Conservation (phyloP, 2,797 vertebrate species). For the Garrulus glandarius region DNA sequence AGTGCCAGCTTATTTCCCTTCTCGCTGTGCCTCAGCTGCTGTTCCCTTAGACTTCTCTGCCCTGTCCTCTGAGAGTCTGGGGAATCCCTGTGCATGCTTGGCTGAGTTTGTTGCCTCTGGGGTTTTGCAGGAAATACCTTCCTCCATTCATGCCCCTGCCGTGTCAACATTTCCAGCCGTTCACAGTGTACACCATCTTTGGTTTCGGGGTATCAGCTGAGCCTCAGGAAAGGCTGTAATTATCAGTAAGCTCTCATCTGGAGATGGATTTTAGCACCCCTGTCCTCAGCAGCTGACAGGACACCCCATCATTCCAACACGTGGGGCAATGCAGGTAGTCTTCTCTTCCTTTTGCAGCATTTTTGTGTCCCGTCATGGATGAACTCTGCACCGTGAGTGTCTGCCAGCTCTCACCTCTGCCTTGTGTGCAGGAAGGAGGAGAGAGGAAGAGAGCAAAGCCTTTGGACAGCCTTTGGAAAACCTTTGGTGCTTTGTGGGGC, state of each 20-base stretch:
- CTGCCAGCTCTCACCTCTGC: background rate
- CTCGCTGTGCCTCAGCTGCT: background rate
- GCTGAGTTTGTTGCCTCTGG: background rate
- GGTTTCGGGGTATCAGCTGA: background rate
- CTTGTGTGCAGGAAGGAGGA: background rate
- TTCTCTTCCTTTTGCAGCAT: background rate
- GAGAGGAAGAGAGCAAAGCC: background rate
- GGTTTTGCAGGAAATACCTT: background rate
- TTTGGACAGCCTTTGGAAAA: background rate
- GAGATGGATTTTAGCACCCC: background rate
- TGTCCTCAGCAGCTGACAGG: background rate
- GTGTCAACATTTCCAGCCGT: background rate
- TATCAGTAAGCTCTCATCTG: background rate
- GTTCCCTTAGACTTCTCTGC: background rate
- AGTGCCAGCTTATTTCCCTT: background rate
- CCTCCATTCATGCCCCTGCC: background rate
- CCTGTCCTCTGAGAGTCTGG: background rate
- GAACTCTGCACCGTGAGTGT: fast-evolving
- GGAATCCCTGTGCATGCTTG: background rate
- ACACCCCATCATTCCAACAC: background rate
- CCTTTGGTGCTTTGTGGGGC: background rate
- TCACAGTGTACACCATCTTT: background rate
- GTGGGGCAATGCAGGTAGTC: fast-evolving
- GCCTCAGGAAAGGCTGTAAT: background rate
- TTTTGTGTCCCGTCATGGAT: background rate